Evolutionary conservation across 2,888 invertebrate genomes (phyloP).

Genomic region (Drosophila quinaria): DNA sequence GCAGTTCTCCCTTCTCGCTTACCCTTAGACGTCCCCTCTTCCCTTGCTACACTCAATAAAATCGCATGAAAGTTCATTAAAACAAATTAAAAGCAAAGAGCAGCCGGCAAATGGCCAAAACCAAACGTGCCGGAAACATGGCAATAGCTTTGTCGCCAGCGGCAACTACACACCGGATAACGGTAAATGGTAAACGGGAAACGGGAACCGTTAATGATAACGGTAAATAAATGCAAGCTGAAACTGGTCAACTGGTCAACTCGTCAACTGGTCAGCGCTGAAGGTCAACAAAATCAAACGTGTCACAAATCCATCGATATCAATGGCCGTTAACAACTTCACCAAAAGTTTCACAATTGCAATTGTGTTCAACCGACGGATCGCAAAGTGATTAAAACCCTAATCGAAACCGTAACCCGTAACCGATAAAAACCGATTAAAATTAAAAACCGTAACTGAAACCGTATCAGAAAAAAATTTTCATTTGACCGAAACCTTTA

Average conservation of each 20-base stretch:
- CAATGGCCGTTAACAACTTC: constrained; percentile 15
- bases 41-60: constrained; percentile 48
- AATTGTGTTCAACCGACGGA: constrained; percentile 1
- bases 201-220: constrained; percentile 9
- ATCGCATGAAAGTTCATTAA: constrained; percentile 77
- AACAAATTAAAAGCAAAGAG: constrained; percentile 76
- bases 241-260: no score
- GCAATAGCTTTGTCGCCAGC: constrained; percentile 45
- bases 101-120: constrained; percentile 56
- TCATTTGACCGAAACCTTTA: no score
- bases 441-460: no score
- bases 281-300: constrained; percentile 4
- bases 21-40: neutral
- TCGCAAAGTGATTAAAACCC: neutral
- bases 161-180: neutral
- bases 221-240: constrained; percentile 10
- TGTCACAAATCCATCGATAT: constrained; percentile 13
- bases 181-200: neutral
- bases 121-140: constrained; percentile 66
- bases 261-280: constrained; percentile 1
- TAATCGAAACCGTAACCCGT: no score
- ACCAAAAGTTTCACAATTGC: constrained; percentile 1
- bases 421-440: no score
- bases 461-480: no score
- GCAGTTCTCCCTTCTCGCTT: neutral